These are phyloP conservation scores for Oxyura jamaicensis DNA, from an alignment of 2,113 vertebrate genomes.

Conservation along the genomic window DNA sequence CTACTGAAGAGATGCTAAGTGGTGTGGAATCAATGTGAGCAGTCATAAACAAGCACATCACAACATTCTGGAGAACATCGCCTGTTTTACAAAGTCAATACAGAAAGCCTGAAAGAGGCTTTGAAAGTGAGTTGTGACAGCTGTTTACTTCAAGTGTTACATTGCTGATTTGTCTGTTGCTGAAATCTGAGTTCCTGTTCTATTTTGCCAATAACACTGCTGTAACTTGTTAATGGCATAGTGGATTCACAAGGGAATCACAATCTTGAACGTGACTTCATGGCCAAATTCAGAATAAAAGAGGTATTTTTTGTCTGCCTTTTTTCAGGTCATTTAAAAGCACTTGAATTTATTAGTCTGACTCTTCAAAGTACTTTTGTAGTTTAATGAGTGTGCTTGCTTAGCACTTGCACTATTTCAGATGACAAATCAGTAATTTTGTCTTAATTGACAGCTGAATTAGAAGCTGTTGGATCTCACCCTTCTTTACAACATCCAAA, in stretches of 20 bases:
- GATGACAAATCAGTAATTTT: not conserved
- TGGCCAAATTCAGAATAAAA: not conserved
- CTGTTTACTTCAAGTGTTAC: not conserved
- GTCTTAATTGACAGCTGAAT: not conserved
- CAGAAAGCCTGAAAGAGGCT: not conserved
- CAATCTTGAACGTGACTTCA: not conserved
- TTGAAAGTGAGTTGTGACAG: not conserved
- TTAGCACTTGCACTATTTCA: not conserved
- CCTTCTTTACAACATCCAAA: not conserved
- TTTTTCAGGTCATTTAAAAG: not conserved
- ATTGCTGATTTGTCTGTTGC: not conserved
- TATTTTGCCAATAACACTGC: not conserved
- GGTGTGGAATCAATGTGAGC: not conserved
- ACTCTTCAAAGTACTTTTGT: not conserved
- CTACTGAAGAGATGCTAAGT: not conserved
- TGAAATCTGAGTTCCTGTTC: not conserved
- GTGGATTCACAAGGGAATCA: not conserved
- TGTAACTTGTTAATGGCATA: not conserved
- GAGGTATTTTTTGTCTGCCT: not conserved
- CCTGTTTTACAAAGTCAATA: not conserved
- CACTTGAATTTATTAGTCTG: not conserved
- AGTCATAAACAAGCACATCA: not conserved
- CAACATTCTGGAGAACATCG: not conserved
- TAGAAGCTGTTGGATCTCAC: not conserved
- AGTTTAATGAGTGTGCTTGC: not conserved